A percentile compares a stretch with the other conserved stretches of the same genome.
Evolutionary conservation across 2,113 vertebrate genomes (phyloP).

Genomic region (Clarias macrocephalus): DNA sequence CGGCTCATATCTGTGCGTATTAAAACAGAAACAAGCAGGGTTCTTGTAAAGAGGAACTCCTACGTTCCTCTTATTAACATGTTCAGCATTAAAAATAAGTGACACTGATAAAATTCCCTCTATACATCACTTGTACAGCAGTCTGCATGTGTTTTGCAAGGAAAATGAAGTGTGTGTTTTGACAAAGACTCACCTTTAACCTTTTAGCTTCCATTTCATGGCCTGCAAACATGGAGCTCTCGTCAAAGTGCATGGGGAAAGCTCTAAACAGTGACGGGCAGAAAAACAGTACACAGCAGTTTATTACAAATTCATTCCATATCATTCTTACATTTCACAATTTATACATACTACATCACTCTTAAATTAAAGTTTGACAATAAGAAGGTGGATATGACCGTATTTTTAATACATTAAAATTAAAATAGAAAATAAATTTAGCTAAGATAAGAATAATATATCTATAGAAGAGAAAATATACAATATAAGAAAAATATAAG

Average conservation of each 20-base stretch:
- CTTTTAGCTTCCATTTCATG: slow-evolving; percentile 87
- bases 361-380: not conserved
- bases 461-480: no score
- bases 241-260: slow-evolving; percentile 97
- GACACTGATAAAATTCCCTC: not conserved
- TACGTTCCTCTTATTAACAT: not conserved
- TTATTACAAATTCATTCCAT: not conserved
- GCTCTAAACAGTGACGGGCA: slow-evolving; percentile 70
- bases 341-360: not conserved
- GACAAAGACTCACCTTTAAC: slow-evolving; percentile 79
- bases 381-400: no score
- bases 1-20: not conserved
- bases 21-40: not conserved
- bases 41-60: not conserved
- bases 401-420: no score
- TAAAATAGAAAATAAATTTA: no score
- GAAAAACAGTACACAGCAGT: not conserved
- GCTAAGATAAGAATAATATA: no score
- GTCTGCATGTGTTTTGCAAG: not conserved
- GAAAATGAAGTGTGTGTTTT: not conserved
- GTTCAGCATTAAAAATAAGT: not conserved
- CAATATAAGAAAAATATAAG: no score
- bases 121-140: not conserved
- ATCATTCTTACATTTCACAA: not conserved
- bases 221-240: slow-evolving; percentile 97